Conservation (phyloP, 2,113 vertebrate genomes). For the Isurus oxyrinchus region DNA sequence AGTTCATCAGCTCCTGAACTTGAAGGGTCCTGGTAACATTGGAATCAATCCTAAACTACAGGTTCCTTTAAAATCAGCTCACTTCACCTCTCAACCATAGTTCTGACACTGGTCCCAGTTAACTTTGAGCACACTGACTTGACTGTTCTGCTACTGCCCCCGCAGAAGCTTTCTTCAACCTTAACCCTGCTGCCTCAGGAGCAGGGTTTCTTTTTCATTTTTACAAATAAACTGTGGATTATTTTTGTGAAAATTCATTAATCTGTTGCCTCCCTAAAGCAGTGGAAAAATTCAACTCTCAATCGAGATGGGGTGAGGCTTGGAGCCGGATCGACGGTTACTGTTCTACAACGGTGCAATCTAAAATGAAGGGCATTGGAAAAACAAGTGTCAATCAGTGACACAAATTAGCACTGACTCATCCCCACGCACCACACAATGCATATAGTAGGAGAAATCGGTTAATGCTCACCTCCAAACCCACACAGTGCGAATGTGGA, state of each 20-base stretch:
- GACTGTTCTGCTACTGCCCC: background rate
- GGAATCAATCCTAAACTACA: background rate
- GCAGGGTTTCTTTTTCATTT: background rate
- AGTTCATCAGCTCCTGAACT: background rate
- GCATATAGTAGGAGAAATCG: background rate
- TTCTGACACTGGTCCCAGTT: background rate
- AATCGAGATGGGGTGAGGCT: background rate
- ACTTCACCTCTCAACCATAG: background rate
- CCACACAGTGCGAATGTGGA: background rate
- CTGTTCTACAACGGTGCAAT: background rate
- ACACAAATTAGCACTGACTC: background rate
- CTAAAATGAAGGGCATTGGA: background rate
- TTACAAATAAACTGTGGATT: slow-evolving; percentile 16
- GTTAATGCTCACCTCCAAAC: background rate
- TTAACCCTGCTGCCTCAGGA: background rate
- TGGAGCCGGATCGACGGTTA: background rate
- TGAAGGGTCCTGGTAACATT: background rate
- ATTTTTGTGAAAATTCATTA: background rate
- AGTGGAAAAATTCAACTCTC: background rate
- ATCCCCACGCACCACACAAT: background rate
- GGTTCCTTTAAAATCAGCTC: background rate
- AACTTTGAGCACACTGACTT: background rate
- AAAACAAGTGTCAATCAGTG: background rate
- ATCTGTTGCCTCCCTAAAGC: too few relatives aligned
- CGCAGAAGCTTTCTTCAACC: background rate